Conservation (phyloP, 2,888 invertebrate species). For the Julus scandinavius region DNA sequence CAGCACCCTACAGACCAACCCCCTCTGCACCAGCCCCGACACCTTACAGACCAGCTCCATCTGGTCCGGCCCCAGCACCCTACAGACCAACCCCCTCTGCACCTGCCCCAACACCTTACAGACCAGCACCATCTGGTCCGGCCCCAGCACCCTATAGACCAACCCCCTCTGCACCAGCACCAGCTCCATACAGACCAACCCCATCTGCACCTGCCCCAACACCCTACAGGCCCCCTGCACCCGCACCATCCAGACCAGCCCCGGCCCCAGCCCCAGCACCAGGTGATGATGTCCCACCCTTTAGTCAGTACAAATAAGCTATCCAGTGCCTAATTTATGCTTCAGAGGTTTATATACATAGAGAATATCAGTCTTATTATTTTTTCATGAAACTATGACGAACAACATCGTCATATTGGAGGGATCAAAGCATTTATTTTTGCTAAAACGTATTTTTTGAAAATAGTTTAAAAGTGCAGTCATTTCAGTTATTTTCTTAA, state of each 20-base stretch:
- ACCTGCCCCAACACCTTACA: constrained; percentile 24
- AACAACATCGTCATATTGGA: neutral
- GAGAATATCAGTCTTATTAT: constrained; percentile 17
- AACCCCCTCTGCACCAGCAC: constrained; percentile 50
- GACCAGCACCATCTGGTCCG: constrained; percentile 39
- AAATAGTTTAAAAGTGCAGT: neutral
- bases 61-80: constrained; percentile 44
- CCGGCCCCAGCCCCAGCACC: constrained; percentile 54
- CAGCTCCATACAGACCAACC: constrained; percentile 41
- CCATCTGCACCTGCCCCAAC: constrained; percentile 53
- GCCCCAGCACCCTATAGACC: constrained; percentile 52
- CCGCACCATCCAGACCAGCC: constrained; percentile 50
- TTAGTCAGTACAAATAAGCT: constrained; percentile 56
- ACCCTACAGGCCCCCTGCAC: constrained; percentile 43
- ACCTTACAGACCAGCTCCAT: constrained; percentile 23
- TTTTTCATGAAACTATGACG: constrained; percentile 7
- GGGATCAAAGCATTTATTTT: neutral
- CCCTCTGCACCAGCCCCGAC: constrained; percentile 51
- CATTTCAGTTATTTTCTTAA: neutral
- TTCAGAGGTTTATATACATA: constrained; percentile 27
- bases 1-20: constrained; percentile 50
- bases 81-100: constrained; percentile 46
- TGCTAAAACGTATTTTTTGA: constrained; percentile 6
- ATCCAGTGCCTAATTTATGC: constrained; percentile 43
- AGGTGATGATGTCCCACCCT: constrained; percentile 54